Base-by-base conservation (phyloP, 30 jellyfish, hydroid and myxozoan species). In the Rhopilema esculentum region DNA sequence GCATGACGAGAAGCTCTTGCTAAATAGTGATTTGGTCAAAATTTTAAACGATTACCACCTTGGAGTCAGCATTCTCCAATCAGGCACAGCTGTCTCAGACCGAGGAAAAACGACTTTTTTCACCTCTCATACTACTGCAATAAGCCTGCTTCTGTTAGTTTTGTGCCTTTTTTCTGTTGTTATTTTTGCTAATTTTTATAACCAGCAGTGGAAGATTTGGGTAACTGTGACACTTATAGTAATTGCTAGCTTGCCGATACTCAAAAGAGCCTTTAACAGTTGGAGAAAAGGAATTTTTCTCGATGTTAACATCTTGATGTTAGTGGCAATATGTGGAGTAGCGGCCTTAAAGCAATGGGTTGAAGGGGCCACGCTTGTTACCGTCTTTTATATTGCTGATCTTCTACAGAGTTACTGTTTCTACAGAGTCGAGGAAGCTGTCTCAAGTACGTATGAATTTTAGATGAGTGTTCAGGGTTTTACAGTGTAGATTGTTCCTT, bases 21-120 rank as follows among this genome's bases (percentile, higher is more conserved):
- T 78, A 16, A 29, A 50, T 27, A 24, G 31, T 19, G 84, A 64
- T 24, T 30, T 89, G 26, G 69, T 89, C 21, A 84, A 89, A 29
- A 30, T 25, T 16, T 82, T 89, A 20, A 89, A 89, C 51, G 85
- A 68, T 4, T 27, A 65, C 18, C 97, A 89, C 23, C 74, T 89
- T 20, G 97, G 97, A 1, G 90, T 83, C 22, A 80, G 94, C 66
- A 62, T 89, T 1, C 20, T 89, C 18, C 94, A 89, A 26, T 62
- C 61, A 4, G 97, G 94, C 29, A 16, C 30, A 67, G 23, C 53
- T 40, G 12, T 2, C 12, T 6, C 12, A 40, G n/a, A 28, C 19
- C 15, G 63, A 1, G 9, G 61, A 1, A 22, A 57, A 0, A 28
- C 62, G 57, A 25, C 30, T 24, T 49, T 69, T 64, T 9, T 48